phyloP scores from a whole-genome alignment of 2,797 vertebrate genomes.

The Onychomys arenicola region DNA sequence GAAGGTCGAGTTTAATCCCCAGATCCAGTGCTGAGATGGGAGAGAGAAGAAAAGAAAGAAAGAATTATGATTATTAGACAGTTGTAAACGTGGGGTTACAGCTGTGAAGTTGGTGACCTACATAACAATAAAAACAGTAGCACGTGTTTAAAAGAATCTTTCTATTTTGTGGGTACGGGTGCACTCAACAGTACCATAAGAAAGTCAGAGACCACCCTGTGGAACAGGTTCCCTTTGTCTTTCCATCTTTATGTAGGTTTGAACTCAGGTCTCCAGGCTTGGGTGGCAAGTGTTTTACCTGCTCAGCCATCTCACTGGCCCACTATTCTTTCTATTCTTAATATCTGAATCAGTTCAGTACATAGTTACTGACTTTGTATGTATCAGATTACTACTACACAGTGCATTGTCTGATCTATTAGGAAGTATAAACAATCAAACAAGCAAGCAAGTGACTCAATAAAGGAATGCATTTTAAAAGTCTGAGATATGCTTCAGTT shows the following conservation, averaged over 20 bases:
- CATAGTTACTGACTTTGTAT: not conserved
- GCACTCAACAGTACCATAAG: too few species aligned
- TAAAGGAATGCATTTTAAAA: conserved; percentile 29
- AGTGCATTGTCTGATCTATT: not conserved
- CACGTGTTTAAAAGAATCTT: not conserved
- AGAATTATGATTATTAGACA: not conserved
- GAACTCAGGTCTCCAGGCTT: not conserved
- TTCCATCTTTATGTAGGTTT: not conserved
- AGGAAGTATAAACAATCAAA: not conserved
- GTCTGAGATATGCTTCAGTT: not conserved
- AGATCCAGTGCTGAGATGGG: not conserved
- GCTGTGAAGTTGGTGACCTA: conserved; percentile 9
- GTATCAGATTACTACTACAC: not conserved
- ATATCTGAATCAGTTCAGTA: not conserved
- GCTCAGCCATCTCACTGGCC: not conserved
- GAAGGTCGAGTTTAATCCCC: not conserved
- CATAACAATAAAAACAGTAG: not conserved
- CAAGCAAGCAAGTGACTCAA: conserved; percentile 1
- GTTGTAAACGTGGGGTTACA: not conserved
- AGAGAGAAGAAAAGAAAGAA: not conserved
- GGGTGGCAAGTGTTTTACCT: not conserved
- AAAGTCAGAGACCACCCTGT: not conserved
- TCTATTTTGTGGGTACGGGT: not conserved
- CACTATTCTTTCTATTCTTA: not conserved
- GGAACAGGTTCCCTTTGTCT: not conserved